Base-by-base conservation (phyloP, 2,113 vertebrate species). In the Lepisosteus osseus region DNA sequence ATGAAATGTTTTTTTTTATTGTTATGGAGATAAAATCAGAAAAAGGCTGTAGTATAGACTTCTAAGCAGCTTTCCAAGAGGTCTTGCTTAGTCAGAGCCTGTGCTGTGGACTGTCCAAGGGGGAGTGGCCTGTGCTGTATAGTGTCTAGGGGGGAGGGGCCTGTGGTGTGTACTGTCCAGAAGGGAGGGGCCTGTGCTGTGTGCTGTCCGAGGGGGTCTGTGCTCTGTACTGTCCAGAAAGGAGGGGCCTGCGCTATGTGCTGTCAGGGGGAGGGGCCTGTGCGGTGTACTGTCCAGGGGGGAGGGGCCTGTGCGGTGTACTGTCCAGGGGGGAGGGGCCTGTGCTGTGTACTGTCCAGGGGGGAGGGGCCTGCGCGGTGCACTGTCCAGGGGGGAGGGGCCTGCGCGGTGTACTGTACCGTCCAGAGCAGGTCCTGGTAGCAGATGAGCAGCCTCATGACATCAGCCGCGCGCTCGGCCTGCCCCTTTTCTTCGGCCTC, bases 371-470 rank as follows among this genome's bases (percentile, higher is more conserved):
- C 17, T 9, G 43, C 13, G 14, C 47, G 13, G 47, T 2, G 3
- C 1, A 15, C 83, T 89, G 14, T 2, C 7, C 3, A 13, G n/a
- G 15, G 9, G 17, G 56, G n/a, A 4, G 6, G 54, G 56, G 2
- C 43, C 17, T 11, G 43, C 7, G 14, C 47, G 14, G 51, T 2
- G 3, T 3, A 15, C 83, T 89, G 82, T 67, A 96, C 95, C 17
- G 86, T 96, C 95, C 96, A 97, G 12, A 95, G 92, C 76, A 97
- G 89, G 17, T 96, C 94, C 86, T 96, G 94, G 82, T 95, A 96
- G 11, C 92, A 91, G 72, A 95, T 94, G 81, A 95, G 94, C 74
- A 94, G 90, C 81, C 89, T 86, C 82, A 96, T 93, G 2, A 95
- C 89, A 0, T 95, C 92, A 0, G 95, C 94, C 0, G 94, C 94